Percentiles rank a stretch among this genome's conserved stretches.
Conservation (phyloP, 2,888 invertebrate species). For the Alitta virens region DNA sequence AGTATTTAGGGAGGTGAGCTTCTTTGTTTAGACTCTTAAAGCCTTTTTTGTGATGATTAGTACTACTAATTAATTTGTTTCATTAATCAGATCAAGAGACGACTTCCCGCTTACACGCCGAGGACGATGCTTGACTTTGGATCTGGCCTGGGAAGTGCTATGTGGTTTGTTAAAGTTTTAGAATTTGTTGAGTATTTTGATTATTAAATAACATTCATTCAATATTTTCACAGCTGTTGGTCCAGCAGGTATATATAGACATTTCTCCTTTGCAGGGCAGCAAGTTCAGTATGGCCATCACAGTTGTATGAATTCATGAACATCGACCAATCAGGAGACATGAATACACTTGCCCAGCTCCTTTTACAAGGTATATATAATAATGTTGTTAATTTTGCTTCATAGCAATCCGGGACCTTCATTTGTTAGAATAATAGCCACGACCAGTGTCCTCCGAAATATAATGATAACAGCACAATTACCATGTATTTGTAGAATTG, state of each 20-base stretch:
- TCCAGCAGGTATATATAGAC: too few species aligned
- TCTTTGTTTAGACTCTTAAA: too few species aligned
- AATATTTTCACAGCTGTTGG: too few species aligned
- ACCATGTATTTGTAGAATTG: too few species aligned
- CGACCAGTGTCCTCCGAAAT: too few species aligned
- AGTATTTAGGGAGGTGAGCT: background rate
- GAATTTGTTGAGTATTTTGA: too few species aligned
- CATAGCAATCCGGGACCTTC: background rate
- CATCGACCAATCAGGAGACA: slow-evolving; percentile 76
- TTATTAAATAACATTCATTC: too few species aligned
- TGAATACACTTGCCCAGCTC: slow-evolving; percentile 78
- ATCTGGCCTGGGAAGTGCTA: slow-evolving; percentile 39
- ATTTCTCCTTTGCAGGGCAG: slow-evolving; percentile 63
- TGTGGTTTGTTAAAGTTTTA: slow-evolving; percentile 56
- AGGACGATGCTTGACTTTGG: slow-evolving; percentile 24
- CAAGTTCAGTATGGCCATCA: slow-evolving; percentile 70
- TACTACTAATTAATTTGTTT: background rate
- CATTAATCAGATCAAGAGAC: slow-evolving; percentile 18
- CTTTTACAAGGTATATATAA: slow-evolving; percentile 61
- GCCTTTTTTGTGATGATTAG: too few species aligned
- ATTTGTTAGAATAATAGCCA: too few species aligned
- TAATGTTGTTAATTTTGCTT: background rate
- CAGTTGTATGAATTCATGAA: slow-evolving; percentile 65
- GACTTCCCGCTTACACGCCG: slow-evolving; percentile 17
- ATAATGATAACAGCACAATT: too few species aligned